Conservation (phyloP, 2,888 invertebrate genomes). For the Linyphia triangularis region DNA sequence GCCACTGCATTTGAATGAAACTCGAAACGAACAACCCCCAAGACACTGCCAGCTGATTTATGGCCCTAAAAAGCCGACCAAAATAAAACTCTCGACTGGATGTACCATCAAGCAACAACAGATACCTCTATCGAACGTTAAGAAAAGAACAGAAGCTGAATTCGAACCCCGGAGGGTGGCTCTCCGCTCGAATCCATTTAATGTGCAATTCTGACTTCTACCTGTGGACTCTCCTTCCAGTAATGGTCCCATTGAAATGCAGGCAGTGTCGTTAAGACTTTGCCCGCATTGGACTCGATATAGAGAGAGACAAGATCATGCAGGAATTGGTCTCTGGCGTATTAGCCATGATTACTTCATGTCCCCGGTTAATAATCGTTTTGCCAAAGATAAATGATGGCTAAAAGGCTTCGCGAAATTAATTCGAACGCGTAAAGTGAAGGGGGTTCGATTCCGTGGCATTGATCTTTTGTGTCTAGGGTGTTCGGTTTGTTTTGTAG, state of each 20-base stretch:
- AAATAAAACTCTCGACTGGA: neutral
- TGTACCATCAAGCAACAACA: neutral
- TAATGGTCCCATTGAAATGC: slow-evolving; percentile 59
- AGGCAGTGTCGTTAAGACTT: slow-evolving; percentile 8
- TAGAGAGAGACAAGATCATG: slow-evolving; percentile 31
- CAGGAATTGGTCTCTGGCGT: slow-evolving; percentile 41
- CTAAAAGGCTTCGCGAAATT: slow-evolving; percentile 58
- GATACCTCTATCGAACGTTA: neutral
- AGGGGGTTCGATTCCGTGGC: slow-evolving; percentile 36
- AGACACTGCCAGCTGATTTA: slow-evolving; percentile 29
- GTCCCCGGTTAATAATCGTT: slow-evolving; percentile 67
- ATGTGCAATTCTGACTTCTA: slow-evolving; percentile 43
- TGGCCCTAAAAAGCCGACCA: neutral
- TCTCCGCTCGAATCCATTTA: slow-evolving; percentile 42
- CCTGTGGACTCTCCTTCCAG: slow-evolving; percentile 9
- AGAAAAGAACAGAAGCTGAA: slow-evolving; percentile 21
- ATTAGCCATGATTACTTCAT: slow-evolving; percentile 70
- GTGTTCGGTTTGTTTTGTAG: slow-evolving; percentile 34
- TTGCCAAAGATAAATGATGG: slow-evolving; percentile 65
- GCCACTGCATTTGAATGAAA: neutral
- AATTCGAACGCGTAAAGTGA: slow-evolving; percentile 49
- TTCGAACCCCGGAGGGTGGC: neutral
- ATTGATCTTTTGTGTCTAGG: slow-evolving; percentile 68
- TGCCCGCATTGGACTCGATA: slow-evolving; percentile 19
- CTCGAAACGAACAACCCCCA: neutral